Percentiles rank a stretch among this genome's conserved stretches.
Conservation (phyloP, 2,797 vertebrate genomes). For the Xenentodon cancila region DNA sequence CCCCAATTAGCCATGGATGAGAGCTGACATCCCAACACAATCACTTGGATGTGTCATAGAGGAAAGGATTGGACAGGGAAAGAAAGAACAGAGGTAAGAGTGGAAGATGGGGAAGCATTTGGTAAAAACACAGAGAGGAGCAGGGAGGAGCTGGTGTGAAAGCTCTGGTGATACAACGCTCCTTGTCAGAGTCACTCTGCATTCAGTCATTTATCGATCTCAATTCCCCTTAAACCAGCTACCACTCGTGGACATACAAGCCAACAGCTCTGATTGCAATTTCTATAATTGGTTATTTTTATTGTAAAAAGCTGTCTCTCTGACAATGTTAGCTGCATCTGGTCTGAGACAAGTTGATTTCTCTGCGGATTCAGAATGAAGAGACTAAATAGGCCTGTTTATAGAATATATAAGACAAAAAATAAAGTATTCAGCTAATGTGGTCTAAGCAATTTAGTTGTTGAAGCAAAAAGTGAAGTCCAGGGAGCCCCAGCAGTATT, state of each 20-base stretch:
- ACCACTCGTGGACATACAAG: slow-evolving; percentile 77
- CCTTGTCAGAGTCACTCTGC: slow-evolving; percentile 42
- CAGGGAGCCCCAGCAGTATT: slow-evolving; percentile 37
- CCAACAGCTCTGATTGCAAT: slow-evolving; percentile 76
- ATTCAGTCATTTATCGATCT: slow-evolving; percentile 76
- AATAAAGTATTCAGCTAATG: slow-evolving; percentile 34
- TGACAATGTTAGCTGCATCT: slow-evolving; percentile 53
- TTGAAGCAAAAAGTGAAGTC: slow-evolving; percentile 35
- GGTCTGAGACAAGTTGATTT: slow-evolving; percentile 55
- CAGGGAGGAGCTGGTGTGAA: slow-evolving; percentile 23
- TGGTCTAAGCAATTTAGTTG: slow-evolving; percentile 42
- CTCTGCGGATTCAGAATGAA: slow-evolving; percentile 53
- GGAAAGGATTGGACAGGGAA: slow-evolving; percentile 60
- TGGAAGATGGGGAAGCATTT: slow-evolving; percentile 11
- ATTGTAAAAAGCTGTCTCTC: slow-evolving; percentile 69
- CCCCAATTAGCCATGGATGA: slow-evolving; percentile 91
- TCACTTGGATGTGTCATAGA: slow-evolving; percentile 86
- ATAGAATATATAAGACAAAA: slow-evolving; percentile 38
- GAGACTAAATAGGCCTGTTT: slow-evolving; percentile 36
- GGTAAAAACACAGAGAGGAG: slow-evolving; percentile 23
- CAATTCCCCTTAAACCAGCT: slow-evolving; percentile 59
- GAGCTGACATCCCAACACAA: slow-evolving; percentile 89
- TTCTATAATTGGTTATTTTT: slow-evolving; percentile 82
- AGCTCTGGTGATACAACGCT: slow-evolving; percentile 26
- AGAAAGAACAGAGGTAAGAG: slow-evolving; percentile 35